Base-by-base conservation (phyloP, 2,888 invertebrate species). In the Calameuta pallipes region DNA sequence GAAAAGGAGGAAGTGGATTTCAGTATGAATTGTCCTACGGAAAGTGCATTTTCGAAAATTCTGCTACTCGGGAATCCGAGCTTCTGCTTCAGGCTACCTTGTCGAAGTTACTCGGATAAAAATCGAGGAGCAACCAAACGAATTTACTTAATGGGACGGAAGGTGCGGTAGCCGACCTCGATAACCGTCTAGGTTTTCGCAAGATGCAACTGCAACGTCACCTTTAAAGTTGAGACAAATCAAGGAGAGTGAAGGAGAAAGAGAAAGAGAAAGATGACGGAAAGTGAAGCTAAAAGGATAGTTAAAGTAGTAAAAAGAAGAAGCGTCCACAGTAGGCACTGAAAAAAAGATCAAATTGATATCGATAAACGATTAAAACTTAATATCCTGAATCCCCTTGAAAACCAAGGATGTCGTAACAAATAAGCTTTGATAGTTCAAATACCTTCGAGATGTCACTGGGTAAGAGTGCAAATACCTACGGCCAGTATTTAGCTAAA, bases 1-100 rank as follows among this genome's bases (percentile, higher is more conserved):
- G 33, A 71, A 34, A 23, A 71, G n/a, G 31, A 73, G 76, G 75
- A 74, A 76, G 74, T 35, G 41, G 23, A 74, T n/a, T 69, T 69
- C 36, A 74, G 69, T 30, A 75, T 75, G 73, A 35, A 74, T 56
- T 78, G 76, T 75, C 71, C 69, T 75, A 74, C 76, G 74, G 74
- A 79, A 74, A 78, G 79, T 73, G 56, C 56, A 76, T 56, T 69
- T 23, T 74, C 13, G 71, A 71, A 76, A 36, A 56, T 56, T 23
- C 56, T 9, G 9, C 15, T 56, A 9, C 15, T 1, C 56, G 2
- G 9, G 56, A 56, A 56, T 56, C 9, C 9, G 9, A 9, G 41
- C 41, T 41, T 23, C 23, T 56, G 9, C 56, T 23, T 9, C 23
- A 23, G 23, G 23, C 56, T 56, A 9, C 23, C 6, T 56, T 23